These are phyloP conservation scores for Pherbina coryleti DNA, from an alignment of 2,888 invertebrate genomes.

Conservation along the genomic window DNA sequence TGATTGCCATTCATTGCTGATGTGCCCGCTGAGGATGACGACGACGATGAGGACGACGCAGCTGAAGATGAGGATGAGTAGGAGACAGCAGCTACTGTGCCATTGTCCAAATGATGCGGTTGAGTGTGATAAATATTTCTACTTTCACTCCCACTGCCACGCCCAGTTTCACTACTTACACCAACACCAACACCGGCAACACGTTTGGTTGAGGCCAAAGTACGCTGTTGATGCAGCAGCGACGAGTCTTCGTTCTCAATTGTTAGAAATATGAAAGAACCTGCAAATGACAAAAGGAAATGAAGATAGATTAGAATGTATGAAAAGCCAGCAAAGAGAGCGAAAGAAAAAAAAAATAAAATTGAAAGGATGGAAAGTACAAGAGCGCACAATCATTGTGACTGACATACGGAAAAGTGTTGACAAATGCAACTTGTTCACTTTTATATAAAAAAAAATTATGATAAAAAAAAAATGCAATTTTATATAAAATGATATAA, in stretches of 20 bases:
- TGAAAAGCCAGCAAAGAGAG: background rate
- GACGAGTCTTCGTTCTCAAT: conserved; percentile 75
- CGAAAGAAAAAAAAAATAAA: background rate
- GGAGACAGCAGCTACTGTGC: conserved; percentile 53
- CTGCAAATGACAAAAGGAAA: conserved; percentile 69
- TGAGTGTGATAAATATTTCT: conserved; percentile 49
- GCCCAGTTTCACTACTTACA: conserved; percentile 34
- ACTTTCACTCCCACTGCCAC: conserved; percentile 42
- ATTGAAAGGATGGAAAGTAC: background rate
- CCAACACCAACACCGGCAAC: conserved; percentile 50
- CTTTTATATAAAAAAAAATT: background rate
- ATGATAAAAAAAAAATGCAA: background rate
- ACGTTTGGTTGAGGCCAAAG: conserved; percentile 72
- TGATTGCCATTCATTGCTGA: conserved; percentile 45
- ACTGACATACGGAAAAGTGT: conserved; percentile 22
- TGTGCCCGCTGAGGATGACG: conserved; percentile 44
- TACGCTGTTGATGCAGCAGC: conserved; percentile 70
- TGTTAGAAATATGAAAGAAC: conserved; percentile 86
- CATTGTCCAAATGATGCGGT: conserved; percentile 60
- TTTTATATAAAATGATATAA: background rate
- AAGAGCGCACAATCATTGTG: background rate
- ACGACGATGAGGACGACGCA: conserved; percentile 24
- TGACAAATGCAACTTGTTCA: conserved; percentile 34
- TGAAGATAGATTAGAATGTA: conserved; percentile 42
- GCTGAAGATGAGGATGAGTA: conserved; percentile 49